These are phyloP conservation scores for Priocnemis perturbator DNA, from an alignment of 2,888 invertebrate species.

Conservation along the genomic window DNA sequence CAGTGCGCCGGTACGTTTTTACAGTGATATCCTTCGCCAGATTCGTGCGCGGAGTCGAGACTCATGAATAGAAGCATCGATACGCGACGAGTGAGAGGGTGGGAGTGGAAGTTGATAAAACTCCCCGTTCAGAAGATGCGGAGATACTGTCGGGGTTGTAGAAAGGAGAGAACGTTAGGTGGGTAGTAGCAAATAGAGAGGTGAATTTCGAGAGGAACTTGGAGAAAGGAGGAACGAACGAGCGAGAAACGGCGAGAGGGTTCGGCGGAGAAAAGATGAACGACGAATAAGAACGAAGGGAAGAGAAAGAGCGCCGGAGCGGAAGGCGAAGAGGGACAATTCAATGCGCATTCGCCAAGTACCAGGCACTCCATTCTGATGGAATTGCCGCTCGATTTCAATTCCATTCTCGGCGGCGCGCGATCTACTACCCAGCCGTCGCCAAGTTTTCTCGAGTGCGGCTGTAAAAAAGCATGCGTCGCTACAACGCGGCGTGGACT, in stretches of 20 bases:
- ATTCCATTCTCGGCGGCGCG: constrained; percentile 6
- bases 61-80: constrained; percentile 13
- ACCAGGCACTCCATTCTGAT: constrained; percentile 45
- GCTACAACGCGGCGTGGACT: constrained; percentile 14
- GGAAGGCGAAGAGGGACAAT: constrained; percentile 41
- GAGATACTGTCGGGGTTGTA: not conserved
- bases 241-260: constrained; percentile 22
- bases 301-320: constrained; percentile 20
- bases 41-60: not conserved
- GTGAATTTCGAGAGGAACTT: constrained; percentile 5
- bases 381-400: constrained; percentile 37
- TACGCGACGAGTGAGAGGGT: not conserved
- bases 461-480: not conserved
- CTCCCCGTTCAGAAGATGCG: not conserved
- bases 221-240: constrained; percentile 30
- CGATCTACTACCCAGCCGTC: constrained; percentile 18
- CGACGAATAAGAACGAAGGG: constrained; percentile 11
- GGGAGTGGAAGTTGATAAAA: constrained; percentile 13
- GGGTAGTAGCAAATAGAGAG: not conserved
- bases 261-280: constrained; percentile 28
- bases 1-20: no score
- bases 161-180: not conserved
- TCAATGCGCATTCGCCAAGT: constrained; percentile 40
- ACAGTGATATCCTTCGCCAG: no score
- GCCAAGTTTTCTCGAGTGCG: constrained; percentile 3